Conservation (phyloP, 1,140 invertebrate genomes). For the Lasioglossum albipes region DNA sequence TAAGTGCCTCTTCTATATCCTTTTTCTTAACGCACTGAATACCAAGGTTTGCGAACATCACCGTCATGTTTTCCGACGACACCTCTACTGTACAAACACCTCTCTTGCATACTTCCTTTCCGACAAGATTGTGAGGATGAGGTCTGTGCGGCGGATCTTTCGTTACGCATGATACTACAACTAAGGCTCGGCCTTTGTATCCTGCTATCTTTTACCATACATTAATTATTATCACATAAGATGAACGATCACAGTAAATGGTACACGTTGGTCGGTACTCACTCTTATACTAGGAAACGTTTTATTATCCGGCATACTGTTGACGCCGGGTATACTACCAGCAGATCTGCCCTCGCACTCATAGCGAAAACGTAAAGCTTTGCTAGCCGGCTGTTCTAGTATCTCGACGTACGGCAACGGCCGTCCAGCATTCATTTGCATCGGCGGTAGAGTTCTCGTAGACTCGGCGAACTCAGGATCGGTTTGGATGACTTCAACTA, state of each 20-base stretch:
- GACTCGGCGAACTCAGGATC: conserved; percentile 81
- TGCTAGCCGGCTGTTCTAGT: conserved; percentile 94
- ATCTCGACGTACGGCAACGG: conserved; percentile 86
- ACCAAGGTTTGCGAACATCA: conserved; percentile 94
- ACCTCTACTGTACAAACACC: conserved; percentile 95
- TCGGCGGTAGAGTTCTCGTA: conserved; percentile 39
- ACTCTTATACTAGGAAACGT: conserved; percentile 94
- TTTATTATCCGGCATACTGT: conserved; percentile 93
- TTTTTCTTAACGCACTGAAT: conserved; percentile 98
- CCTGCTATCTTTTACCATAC: conserved; percentile 84
- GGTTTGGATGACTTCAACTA: conserved; percentile 85
- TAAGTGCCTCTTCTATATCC: conserved; percentile 93
- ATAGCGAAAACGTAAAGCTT: conserved; percentile 94
- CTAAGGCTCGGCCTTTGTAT: conserved; percentile 90
- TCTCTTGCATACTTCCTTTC: conserved; percentile 94
- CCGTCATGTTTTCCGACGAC: conserved; percentile 87
- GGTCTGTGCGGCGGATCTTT: conserved; percentile 93
- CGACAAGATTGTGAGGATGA: conserved; percentile 97
- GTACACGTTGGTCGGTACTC: conserved; percentile 44
- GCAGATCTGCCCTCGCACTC: conserved; percentile 97
- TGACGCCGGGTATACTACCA: conserved; percentile 95
- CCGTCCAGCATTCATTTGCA: conserved; percentile 46
- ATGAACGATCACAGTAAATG: neutral
- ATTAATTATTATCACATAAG: conserved; percentile 3
- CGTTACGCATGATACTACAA: conserved; percentile 97